Evolutionary conservation across 2,797 vertebrate species (phyloP), one percentile per base, ranked within the genome.

Genomic region (Pseudopleuronectes americanus): DNA sequence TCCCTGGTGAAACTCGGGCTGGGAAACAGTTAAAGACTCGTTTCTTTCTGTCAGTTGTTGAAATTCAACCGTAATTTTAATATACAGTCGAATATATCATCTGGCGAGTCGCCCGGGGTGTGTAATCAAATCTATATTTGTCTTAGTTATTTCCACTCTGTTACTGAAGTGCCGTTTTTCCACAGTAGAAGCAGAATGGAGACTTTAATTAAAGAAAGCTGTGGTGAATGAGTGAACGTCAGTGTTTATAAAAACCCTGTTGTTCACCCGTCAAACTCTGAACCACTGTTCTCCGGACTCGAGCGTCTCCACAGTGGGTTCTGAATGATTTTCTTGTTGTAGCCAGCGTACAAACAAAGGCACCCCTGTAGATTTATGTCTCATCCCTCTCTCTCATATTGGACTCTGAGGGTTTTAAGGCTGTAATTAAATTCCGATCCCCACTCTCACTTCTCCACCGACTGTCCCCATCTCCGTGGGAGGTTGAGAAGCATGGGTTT

Each of bases 351-450:
- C 92, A 93, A 93, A 93, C 90, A 93, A 93, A 92, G 87, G 88
- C 90, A 87, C 89, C 89, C 89, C 89, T 83, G 89, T 83, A 90
- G 90, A 90, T 93, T 90, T 87, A 90, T 84, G 87, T 82, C 90
- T 92, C 92, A 92, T 92, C 91, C 86, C 87, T 90, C 86, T 89
- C 86, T 86, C 89, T 91, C 93, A 93, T 92, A 92, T 93, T 91
- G 89, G 91, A 92, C 90, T 92, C 88, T 76, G 88, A 86, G 91
- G 87, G 93, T 83, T 92, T 91, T 89, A 86, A 87, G 89, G 91
- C 90, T 92, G 89, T 92, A 92, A 93, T 92, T 93, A 94, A 92
- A 93, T 93, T 94, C 91, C 92, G 90, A 92, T 92, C 91, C 90
- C 87, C 77, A 87, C 93, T 92, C 89, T 92, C 90, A 90, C 89